Base-by-base conservation (phyloP, 2,797 vertebrate species). In the Cossypha dichroa region DNA sequence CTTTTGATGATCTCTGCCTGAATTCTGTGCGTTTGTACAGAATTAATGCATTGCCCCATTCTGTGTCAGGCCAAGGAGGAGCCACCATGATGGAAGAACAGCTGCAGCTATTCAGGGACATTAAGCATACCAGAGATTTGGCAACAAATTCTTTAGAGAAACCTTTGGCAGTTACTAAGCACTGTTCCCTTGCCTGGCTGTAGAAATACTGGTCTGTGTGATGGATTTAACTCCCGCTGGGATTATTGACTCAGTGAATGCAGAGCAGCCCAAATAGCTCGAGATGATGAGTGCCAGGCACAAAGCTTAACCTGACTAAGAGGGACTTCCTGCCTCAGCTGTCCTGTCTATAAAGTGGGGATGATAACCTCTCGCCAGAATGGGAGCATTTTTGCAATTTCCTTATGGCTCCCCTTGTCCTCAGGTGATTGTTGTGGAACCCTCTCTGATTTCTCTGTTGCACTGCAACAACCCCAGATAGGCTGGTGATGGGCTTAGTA, bases 1-100 rank as follows among this genome's bases (percentile, higher is more conserved):
- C 88, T 98, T 98, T 98, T 97, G 98, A 98, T 98, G 96, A 98
- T 93, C 90, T 86, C 45, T 97, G 91, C 63, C 95, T 91, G 88
- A 22, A 72, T 93, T 96, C 94, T 72, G 60, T 85, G 90, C 81
- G 52, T 95, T 82, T 94, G 49, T 96, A 84, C 56, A 29, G 58
- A 33, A 83, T 9, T 28, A 29, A 43, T 66, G 26, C 48, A 6
- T 51, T 60, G 22, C 14, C 54, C 46, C 26, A 26, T 75, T 55
- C 21, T 36, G 9, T n/a, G 17, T 72, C 48, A 41, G 36, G 31
- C 62, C 60, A 68, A 48, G 69, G 67, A 80, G 56, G 62, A 86
- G n/a, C 26, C 2, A 1, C 64, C 9, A 1, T 21, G 55, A 10
- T 54, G 34, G 45, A 72, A 76, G 45, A 62, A 15, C n/a, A 94